Conservation (phyloP, 2,797 vertebrate genomes). For the Podargus strigoides region DNA sequence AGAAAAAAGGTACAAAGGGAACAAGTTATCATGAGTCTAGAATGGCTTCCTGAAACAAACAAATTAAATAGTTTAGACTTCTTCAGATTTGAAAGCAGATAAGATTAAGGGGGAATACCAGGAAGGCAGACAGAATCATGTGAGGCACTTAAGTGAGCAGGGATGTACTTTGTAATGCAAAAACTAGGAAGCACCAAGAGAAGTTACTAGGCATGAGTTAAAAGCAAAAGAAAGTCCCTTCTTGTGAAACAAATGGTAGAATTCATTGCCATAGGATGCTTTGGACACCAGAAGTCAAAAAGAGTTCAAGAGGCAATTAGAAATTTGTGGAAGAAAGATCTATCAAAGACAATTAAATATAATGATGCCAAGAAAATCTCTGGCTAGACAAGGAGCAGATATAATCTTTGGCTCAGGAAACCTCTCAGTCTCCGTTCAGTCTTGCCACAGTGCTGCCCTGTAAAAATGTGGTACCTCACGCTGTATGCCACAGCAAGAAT, state of each 20-base stretch:
- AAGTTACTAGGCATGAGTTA: background rate
- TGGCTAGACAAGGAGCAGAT: background rate
- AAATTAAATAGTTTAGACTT: background rate
- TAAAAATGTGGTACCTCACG: background rate
- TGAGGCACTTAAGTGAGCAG: background rate
- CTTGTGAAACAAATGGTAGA: background rate
- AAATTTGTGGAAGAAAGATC: background rate
- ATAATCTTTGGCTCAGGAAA: background rate
- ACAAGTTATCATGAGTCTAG: background rate
- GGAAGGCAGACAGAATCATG: background rate
- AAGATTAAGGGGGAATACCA: background rate
- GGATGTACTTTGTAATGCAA: background rate
- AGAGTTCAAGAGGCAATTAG: background rate
- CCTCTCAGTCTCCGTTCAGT: background rate
- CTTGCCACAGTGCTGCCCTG: background rate
- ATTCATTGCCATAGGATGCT: background rate
- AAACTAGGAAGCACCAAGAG: background rate
- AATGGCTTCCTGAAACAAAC: background rate
- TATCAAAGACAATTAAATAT: background rate
- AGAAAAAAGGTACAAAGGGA: background rate
- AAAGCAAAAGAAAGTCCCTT: background rate
- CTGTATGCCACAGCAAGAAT: background rate
- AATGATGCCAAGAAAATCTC: background rate
- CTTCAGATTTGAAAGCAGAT: background rate
- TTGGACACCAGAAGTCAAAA: background rate